phyloP scores from a whole-genome alignment of 1,140 invertebrate species.

The Argopecten irradians region DNA sequence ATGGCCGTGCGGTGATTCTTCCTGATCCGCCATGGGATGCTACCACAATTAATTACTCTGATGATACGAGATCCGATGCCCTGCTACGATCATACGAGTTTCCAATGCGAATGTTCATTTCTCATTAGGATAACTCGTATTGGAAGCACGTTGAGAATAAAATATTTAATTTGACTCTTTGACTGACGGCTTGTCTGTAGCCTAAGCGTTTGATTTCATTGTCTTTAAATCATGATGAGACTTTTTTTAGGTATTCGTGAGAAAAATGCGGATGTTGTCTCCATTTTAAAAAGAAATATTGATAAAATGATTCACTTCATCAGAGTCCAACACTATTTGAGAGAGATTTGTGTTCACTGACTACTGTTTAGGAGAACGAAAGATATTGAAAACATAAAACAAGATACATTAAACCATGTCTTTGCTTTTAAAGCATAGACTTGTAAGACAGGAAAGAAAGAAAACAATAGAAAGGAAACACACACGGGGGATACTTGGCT shows the following conservation, averaged over 20 bases:
- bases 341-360: neutral
- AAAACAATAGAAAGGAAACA: too few species aligned
- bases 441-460: too few species aligned
- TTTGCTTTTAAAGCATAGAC: too few species aligned
- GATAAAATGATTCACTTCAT: neutral
- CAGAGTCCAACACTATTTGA: neutral
- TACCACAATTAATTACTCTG: neutral
- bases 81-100: neutral
- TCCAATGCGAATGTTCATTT: slow-evolving; percentile 10
- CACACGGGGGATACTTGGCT: too few species aligned
- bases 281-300: neutral
- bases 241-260: neutral
- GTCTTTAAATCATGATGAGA: neutral
- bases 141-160: neutral
- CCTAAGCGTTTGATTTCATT: slow-evolving; percentile 11
- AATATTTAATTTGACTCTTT: neutral
- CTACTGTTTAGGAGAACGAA: too few species aligned
- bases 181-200: neutral
- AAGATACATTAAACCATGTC: too few species aligned
- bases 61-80: neutral
- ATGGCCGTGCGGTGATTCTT: neutral
- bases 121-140: neutral
- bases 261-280: neutral
- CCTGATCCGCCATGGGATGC: neutral
- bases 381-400: too few species aligned